Base-by-base conservation (phyloP, 2,113 vertebrate species). In the Hippocampus mohnikei region DNA sequence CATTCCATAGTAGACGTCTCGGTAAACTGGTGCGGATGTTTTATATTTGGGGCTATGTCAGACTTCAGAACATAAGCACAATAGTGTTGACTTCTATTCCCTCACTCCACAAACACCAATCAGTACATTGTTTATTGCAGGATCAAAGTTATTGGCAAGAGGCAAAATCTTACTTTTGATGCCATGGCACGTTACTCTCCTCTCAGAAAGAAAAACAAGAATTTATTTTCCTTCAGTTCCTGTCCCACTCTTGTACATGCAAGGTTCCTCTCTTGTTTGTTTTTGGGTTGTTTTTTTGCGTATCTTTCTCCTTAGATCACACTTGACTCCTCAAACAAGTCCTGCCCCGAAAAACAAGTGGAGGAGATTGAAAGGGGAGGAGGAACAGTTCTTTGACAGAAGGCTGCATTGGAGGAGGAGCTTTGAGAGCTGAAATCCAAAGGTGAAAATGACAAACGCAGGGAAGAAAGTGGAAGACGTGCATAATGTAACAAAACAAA, bases 101-200 rank as follows among this genome's bases (percentile, higher is more conserved):
- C 23, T 55, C 9, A 55, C 52, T 10, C n/a, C 21, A 21, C 52
- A 23, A 23, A 55, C 52, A 55, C 52, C 48, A 16, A 11, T 12
- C 9, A 11, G 42, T 44, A 11, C 48, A 33, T 52, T 52, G 20
- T n/a, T 55, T 55, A 8, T 23, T 55, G 8, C 21, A 11, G 21
- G n/a, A 55, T 55, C 21, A 55, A 55, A 23, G n/a, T 11, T 55
- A 55, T 55, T 23, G 10, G 21, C 52, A 23, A 55, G 52, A 55
- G 23, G 40, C 61, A 63, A 63, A 63, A 41, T 63, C 61, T 63
- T 63, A 63, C 61, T 63, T 63, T 63, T 10, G 59, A 18, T 61
- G 59, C 25, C 27, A 16, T 61, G 27, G 18, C 27, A 18, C 18
- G 25, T 29, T 29, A 61, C 37, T 41, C 8, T 63, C 20, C 18